Percentiles rank a stretch among this genome's conserved stretches.
These are phyloP conservation scores for Kryphioiulus occultus DNA, from an alignment of 2,888 invertebrate genomes.

Conservation along the genomic window DNA sequence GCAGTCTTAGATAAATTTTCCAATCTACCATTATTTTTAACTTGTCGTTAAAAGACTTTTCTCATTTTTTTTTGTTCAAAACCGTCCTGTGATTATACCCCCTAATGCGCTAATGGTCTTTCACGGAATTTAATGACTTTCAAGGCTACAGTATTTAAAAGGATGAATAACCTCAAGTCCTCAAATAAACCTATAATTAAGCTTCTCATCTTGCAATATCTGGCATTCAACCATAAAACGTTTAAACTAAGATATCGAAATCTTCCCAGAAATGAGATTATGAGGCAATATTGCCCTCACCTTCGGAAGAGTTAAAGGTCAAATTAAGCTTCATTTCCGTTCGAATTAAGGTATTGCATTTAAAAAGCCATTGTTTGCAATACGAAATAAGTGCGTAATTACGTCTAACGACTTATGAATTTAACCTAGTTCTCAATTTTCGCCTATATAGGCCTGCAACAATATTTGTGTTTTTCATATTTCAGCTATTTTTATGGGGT, in stretches of 20 bases:
- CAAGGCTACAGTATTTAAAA: background rate
- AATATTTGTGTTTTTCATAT: background rate
- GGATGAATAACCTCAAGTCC: too few species aligned
- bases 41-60: too few species aligned
- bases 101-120: too few species aligned
- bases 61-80: too few species aligned
- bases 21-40: too few species aligned
- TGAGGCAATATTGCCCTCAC: background rate
- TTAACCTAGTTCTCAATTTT: conserved; percentile 4
- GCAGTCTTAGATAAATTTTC: too few species aligned
- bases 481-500: conserved; percentile 34
- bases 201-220: too few species aligned
- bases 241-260: background rate
- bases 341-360: background rate
- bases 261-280: background rate
- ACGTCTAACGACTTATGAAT: background rate
- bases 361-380: background rate
- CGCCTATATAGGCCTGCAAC: background rate
- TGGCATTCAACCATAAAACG: too few species aligned
- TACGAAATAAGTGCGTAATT: background rate
- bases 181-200: background rate
- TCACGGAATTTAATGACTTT: background rate
- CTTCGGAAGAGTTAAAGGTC: background rate
- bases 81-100: too few species aligned
- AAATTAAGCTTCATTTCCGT: background rate